A percentile compares a stretch with the other conserved stretches of the same genome.
These are phyloP conservation scores for Micromesistius poutassou DNA, from an alignment of 2,797 vertebrate species.

Conservation along the genomic window DNA sequence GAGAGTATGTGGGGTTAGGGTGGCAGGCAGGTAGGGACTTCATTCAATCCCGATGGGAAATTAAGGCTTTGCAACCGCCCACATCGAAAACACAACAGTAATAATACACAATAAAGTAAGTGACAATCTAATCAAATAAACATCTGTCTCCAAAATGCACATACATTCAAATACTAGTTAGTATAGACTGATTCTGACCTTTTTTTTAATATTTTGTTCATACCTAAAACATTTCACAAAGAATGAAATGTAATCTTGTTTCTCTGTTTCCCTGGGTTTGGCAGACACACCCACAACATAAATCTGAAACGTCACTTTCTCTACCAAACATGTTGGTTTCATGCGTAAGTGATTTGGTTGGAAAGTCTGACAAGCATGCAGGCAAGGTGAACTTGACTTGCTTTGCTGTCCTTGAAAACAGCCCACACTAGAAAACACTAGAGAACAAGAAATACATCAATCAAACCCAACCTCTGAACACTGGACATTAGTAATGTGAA, in stretches of 20 bases:
- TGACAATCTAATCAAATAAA: no score
- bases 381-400: background rate
- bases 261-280: background rate
- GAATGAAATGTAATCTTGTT: background rate
- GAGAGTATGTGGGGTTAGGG: background rate
- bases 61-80: background rate
- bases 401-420: background rate
- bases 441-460: background rate
- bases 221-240: background rate
- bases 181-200: no score
- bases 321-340: background rate
- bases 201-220: background rate
- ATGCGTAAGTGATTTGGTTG: background rate
- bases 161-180: no score
- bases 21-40: background rate
- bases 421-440: background rate
- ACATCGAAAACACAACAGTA: no score
- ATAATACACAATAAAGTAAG: no score
- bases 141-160: no score
- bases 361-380: background rate
- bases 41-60: background rate
- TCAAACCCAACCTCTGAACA: background rate
- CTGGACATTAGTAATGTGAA: background rate
- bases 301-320: background rate
- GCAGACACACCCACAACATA: background rate